Percentiles rank a stretch among this genome's conserved stretches.
These are phyloP conservation scores for Ammodytes marinus DNA, from an alignment of 2,113 vertebrate genomes.

Conservation along the genomic window DNA sequence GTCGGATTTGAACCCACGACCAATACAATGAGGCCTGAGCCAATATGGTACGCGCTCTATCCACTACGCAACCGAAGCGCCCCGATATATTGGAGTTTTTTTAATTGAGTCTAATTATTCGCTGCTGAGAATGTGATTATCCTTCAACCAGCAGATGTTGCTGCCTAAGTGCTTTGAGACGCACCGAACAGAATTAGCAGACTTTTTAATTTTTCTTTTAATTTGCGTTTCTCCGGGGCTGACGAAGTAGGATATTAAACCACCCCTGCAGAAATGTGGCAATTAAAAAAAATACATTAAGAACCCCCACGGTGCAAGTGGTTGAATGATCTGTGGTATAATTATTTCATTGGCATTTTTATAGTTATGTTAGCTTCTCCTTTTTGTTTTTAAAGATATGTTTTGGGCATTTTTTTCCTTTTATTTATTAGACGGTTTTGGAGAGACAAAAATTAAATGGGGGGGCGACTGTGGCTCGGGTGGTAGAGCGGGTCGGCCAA, in stretches of 20 bases:
- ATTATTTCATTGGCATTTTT: no score
- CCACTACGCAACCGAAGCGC: no score
- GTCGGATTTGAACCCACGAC: no score
- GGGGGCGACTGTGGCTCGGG: neutral
- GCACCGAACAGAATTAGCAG: neutral
- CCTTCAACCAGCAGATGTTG: conserved; percentile 12
- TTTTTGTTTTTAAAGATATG: neutral
- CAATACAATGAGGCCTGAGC: no score
- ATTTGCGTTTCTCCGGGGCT: neutral
- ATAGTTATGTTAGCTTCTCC: neutral
- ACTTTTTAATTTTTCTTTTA: neutral
- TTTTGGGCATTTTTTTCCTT: no score
- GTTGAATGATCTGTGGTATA: neutral
- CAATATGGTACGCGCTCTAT: no score
- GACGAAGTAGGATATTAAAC: neutral
- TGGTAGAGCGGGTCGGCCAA: neutral
- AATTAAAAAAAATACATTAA: neutral
- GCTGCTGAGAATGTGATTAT: conserved; percentile 7
- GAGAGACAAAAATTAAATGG: neutral
- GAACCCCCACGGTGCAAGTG: no score
- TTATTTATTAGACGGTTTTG: no score
- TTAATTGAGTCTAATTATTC: neutral
- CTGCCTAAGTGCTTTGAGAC: neutral
- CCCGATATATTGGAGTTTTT: neutral
- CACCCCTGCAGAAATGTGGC: neutral